Evolutionary conservation across 2,113 vertebrate species (phyloP).

Genomic region (Lepisosteus osseus): DNA sequence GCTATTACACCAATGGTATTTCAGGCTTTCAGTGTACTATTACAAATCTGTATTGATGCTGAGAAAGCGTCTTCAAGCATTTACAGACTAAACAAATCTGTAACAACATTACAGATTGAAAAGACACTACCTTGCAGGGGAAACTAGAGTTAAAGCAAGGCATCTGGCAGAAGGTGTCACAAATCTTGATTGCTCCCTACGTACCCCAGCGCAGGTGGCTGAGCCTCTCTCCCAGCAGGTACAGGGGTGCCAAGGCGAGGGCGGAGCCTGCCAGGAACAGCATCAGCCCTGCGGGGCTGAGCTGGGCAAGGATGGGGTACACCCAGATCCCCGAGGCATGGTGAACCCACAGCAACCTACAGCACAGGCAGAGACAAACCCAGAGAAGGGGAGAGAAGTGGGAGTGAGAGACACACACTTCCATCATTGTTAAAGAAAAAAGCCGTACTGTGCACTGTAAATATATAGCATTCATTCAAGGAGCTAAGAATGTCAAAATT

Average conservation of each 20-base stretch:
- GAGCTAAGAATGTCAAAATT: too few relatives aligned
- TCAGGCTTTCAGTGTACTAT: not conserved
- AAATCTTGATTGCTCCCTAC: constrained; percentile 12
- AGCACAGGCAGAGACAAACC: not conserved
- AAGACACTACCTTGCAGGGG: too few relatives aligned
- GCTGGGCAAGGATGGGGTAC: constrained; percentile 51
- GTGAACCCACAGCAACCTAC: constrained; percentile 47
- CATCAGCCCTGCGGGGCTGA: constrained; percentile 34
- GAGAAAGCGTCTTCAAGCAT: too few relatives aligned
- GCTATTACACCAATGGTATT: too few relatives aligned
- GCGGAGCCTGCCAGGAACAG: constrained; percentile 40
- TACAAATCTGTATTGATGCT: too few relatives aligned
- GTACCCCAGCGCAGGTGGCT: constrained; percentile 31
- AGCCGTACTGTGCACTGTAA: too few relatives aligned
- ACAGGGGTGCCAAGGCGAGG: constrained; percentile 41
- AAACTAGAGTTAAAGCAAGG: too few relatives aligned
- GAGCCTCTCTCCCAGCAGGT: constrained; percentile 47
- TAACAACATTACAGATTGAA: too few relatives aligned
- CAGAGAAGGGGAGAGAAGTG: too few relatives aligned
- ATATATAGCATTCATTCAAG: too few relatives aligned
- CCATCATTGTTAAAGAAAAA: not conserved
- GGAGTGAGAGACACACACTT: not conserved
- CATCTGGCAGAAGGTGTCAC: too few relatives aligned
- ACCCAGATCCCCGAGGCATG: constrained; percentile 47
- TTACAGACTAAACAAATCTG: too few relatives aligned